Conservation (phyloP, 2,113 vertebrate species). For the Pterophyllum scalare region DNA sequence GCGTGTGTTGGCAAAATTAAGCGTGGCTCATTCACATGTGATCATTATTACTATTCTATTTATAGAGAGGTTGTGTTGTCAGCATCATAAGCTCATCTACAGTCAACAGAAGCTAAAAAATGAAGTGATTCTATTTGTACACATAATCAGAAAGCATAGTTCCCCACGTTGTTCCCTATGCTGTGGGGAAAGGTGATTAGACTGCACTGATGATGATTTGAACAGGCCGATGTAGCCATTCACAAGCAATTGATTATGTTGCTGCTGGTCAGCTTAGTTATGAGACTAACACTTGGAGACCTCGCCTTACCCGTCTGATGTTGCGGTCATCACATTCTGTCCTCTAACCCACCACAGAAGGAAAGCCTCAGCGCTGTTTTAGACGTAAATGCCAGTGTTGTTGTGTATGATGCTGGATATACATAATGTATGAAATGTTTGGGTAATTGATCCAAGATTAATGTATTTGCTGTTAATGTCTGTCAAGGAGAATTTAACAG, state of each 20-base stretch:
- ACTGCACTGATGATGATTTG: neutral
- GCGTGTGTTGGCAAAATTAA: neutral
- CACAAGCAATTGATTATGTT: neutral
- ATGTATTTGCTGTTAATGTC: conserved; percentile 33
- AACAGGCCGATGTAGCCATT: neutral
- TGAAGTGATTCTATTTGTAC: neutral
- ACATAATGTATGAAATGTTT: conserved; percentile 14
- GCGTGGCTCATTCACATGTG: conserved; percentile 5
- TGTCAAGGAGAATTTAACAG: conserved; percentile 55
- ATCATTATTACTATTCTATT: conserved; percentile 10
- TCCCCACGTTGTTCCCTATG: neutral
- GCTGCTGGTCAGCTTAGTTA: conserved; percentile 8
- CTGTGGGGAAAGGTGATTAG: neutral
- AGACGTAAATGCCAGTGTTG: neutral
- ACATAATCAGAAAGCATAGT: neutral
- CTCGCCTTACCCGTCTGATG: neutral
- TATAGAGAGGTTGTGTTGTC: conserved; percentile 1
- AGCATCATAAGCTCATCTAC: conserved; percentile 3
- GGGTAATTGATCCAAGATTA: conserved; percentile 22
- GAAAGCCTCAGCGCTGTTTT: conserved; percentile 3
- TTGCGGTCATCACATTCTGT: conserved; percentile 16
- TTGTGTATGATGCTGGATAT: conserved; percentile 24
- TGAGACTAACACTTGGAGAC: neutral
- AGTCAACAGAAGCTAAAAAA: neutral
- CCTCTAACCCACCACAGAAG: conserved; percentile 12